Percentiles rank a stretch among this genome's conserved stretches.
These are phyloP conservation scores for Arothron firmamentum DNA, from an alignment of 2,113 vertebrate species.

Conservation along the genomic window DNA sequence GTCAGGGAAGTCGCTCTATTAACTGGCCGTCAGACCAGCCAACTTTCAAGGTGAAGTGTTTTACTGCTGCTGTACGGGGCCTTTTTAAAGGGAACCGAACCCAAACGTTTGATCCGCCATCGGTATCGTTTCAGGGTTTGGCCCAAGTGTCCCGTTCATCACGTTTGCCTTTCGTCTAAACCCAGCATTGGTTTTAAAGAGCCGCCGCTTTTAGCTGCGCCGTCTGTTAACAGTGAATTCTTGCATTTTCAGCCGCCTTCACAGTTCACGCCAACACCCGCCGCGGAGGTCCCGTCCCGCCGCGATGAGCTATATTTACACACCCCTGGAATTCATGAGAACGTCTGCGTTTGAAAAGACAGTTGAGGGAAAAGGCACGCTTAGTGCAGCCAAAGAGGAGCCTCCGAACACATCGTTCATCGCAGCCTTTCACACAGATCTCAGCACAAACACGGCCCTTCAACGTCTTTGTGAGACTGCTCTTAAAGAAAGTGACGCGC, in stretches of 20 bases:
- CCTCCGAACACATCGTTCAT: slow-evolving; percentile 14
- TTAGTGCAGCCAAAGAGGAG: not conserved
- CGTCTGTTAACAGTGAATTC: not conserved
- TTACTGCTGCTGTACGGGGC: not conserved
- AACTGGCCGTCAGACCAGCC: no score
- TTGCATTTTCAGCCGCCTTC: slow-evolving; percentile 19
- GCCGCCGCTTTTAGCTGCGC: not conserved
- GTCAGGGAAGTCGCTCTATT: no score
- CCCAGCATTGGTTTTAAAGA: no score
- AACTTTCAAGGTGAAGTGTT: not conserved
- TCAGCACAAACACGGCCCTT: slow-evolving; percentile 5
- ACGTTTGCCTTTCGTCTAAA: no score
- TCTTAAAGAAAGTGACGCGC: slow-evolving; percentile 11
- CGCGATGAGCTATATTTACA: slow-evolving; percentile 32
- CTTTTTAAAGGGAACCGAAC: no score
- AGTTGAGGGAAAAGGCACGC: slow-evolving; percentile 8
- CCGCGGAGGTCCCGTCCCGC: not conserved
- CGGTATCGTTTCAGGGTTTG: no score
- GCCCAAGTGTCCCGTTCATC: no score
- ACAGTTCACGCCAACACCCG: slow-evolving; percentile 5
- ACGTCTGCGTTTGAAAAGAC: slow-evolving; percentile 20
- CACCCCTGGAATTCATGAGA: slow-evolving; percentile 10
- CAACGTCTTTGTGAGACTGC: slow-evolving; percentile 13
- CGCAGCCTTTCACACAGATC: slow-evolving; percentile 11
- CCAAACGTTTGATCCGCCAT: no score